phyloP scores from a whole-genome alignment of 2,113 vertebrate genomes.

The Hystrix brachyura region DNA sequence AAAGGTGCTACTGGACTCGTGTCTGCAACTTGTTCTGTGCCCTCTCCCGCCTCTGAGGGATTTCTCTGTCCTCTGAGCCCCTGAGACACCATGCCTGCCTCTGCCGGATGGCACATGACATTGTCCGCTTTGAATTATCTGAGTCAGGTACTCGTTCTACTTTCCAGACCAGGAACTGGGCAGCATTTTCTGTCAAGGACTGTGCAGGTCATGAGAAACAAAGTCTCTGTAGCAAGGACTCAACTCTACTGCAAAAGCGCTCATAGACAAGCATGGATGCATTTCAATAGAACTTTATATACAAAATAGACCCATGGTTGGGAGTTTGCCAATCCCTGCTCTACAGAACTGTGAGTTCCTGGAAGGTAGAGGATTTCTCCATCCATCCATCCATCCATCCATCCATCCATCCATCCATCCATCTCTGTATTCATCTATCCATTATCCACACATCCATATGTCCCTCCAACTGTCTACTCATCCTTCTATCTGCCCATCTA shows the following conservation, averaged over 20 bases:
- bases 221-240: background rate
- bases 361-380: background rate
- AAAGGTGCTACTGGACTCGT: background rate
- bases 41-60: background rate
- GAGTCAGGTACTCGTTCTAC: background rate
- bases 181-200: background rate
- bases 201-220: background rate
- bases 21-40: background rate
- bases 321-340: background rate
- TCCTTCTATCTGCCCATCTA: background rate
- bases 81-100: background rate
- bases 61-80: background rate
- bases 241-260: background rate
- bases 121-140: background rate
- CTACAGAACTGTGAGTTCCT: background rate
- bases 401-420: no score
- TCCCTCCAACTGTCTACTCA: background rate
- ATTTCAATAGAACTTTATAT: background rate
- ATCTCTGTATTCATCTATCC: background rate
- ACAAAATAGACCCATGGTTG: background rate
- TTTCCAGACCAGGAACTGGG: background rate
- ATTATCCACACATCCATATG: background rate
- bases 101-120: rapidly evolving
- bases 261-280: rapidly evolving
- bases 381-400: background rate